Evolutionary conservation across 2,888 invertebrate species (phyloP), one percentile per base, ranked within the genome.

Genomic region (Agrilus cyanescens): DNA sequence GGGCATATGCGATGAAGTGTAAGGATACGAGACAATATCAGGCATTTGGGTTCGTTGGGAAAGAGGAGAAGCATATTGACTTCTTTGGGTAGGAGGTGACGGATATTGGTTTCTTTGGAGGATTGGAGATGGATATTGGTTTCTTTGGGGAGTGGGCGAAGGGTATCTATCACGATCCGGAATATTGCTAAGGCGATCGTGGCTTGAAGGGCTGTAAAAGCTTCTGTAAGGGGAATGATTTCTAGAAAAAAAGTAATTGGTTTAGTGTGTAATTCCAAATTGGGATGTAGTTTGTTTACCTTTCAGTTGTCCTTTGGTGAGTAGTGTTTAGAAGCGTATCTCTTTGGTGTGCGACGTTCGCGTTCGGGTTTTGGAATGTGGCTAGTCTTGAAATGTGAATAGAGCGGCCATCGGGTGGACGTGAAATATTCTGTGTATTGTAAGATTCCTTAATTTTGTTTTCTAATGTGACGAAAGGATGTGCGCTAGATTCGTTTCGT

Each of bases 171-270:
- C 43, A 7, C 40, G 38, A 20, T 45, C 42, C 20, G 42, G 40
- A 20, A 38, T 32, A 30, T 44, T 40, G 45, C 38, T 43, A 36
- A 38, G 33, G 8, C 45, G 47, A 25, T 40, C 32, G 12, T 33
- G 33, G 33, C 31, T 31, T 16, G 12, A 36, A 10, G 14, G 18
- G 14, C 57, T 59, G 43, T 62, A 60, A 48, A 60, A 60, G 20
- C 56, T 55, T 48, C 60, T 58, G 40, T 58, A 57, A 4, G 64
- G 62, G 29, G 63, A 61, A 42, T 55, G 61, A 42, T 57, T 59
- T 39, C 60, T 56, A 38, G 25, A 25, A 25, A 25, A 25, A 25
- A 3, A 25, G 10, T 25, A n/a, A n/a, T 6, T 25, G 2, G 10
- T 6, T 25, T 25, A 4, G 7, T 5, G 20, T 10, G 10, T 25